Percentiles rank a stretch among this genome's conserved stretches.
These are phyloP conservation scores for Ameiurus melas DNA, from an alignment of 2,113 vertebrate genomes.

Conservation along the genomic window DNA sequence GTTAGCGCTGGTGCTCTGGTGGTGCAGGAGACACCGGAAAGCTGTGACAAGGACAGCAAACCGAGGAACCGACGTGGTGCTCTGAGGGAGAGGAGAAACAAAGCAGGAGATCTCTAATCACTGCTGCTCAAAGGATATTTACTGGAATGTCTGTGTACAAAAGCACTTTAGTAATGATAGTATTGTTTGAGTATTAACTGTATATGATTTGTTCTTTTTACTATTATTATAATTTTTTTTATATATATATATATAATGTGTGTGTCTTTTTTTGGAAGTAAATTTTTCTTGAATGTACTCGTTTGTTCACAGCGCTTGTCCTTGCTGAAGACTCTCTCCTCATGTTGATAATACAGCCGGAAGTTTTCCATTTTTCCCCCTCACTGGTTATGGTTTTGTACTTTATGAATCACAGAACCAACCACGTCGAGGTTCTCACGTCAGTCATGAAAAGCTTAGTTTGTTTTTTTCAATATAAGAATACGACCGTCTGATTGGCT, in stretches of 20 bases:
- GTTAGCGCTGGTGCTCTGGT: constrained; percentile 66
- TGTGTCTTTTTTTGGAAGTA: not conserved
- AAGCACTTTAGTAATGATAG: constrained; percentile 8
- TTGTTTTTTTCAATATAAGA: not conserved
- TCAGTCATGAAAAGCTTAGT: not conserved
- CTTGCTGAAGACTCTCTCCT: not conserved
- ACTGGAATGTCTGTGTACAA: not conserved
- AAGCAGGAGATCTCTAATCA: not conserved
- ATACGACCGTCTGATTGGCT: not conserved
- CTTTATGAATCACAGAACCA: not conserved
- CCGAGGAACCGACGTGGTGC: not conserved
- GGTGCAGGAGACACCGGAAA: constrained; percentile 57
- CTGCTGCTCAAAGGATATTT: not conserved
- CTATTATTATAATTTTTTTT: not conserved
- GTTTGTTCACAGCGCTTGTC: not conserved
- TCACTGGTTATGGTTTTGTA: not conserved
- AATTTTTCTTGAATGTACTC: not conserved
- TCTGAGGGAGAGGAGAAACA: constrained; percentile 28
- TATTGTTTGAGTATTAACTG: not conserved
- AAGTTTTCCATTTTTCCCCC: not conserved
- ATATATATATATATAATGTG: no score
- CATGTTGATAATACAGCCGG: not conserved
- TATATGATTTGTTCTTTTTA: not conserved
- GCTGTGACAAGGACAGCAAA: not conserved
- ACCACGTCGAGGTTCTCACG: not conserved